Conservation (phyloP, 2,888 invertebrate genomes). For the Drosophila fungiperda region DNA sequence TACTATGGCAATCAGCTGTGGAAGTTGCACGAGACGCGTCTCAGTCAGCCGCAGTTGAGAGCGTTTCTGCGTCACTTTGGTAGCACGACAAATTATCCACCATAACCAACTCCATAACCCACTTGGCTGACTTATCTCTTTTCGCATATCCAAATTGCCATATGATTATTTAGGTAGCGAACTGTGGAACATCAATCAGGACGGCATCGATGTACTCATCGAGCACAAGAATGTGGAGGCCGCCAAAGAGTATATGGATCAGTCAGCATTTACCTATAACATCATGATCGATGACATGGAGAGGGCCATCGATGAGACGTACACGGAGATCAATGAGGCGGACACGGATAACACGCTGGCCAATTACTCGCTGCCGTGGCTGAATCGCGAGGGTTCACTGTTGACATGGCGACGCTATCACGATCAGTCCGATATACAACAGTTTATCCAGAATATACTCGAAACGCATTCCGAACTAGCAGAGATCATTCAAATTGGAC, state of each 20-base stretch:
- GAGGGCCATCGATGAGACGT: slow-evolving; percentile 88
- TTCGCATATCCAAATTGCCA: not conserved
- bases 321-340: slow-evolving; percentile 89
- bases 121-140: too few relatives aligned
- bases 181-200: slow-evolving; percentile 84
- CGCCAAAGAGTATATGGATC: slow-evolving; percentile 87
- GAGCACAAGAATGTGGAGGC: slow-evolving; percentile 86
- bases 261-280: slow-evolving; percentile 88
- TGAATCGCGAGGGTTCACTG: slow-evolving; percentile 77
- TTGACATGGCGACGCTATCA: slow-evolving; percentile 93
- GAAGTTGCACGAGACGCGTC: slow-evolving; percentile 86
- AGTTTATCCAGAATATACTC: slow-evolving; percentile 90
- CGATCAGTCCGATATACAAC: slow-evolving; percentile 88
- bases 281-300: slow-evolving; percentile 92
- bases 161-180: slow-evolving; percentile 72
- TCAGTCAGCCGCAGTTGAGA: slow-evolving; percentile 52
- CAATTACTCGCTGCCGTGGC: slow-evolving; percentile 76
- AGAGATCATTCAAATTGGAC: slow-evolving; percentile 90
- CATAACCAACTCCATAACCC: not conserved
- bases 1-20: slow-evolving; percentile 89
- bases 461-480: slow-evolving; percentile 90
- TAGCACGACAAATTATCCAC: slow-evolving; percentile 27
- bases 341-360: slow-evolving; percentile 70
- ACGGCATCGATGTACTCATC: slow-evolving; percentile 89
- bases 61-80: slow-evolving; percentile 71